These are phyloP conservation scores for Turritopsis dohrnii DNA, from an alignment of 30 jellyfish, hydroid and myxozoan genomes.

Conservation along the genomic window DNA sequence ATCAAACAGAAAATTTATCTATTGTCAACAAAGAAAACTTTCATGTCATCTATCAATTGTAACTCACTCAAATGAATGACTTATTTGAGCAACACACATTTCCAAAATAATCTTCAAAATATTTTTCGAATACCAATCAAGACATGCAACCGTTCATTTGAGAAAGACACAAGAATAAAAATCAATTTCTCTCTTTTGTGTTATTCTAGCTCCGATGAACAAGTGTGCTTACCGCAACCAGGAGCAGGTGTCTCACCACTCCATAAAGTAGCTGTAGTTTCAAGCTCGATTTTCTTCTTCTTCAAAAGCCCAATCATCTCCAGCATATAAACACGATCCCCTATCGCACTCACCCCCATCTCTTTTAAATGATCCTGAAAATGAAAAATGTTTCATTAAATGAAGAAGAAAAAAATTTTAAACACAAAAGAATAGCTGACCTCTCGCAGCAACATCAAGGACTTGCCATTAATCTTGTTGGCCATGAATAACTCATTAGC, in stretches of 20 bases:
- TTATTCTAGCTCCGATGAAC: no score
- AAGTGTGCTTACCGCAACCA: slow-evolving; percentile 65
- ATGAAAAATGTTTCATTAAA: background rate
- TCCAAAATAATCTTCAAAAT: background rate
- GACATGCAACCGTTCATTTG: no score
- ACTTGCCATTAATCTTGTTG: slow-evolving; percentile 86
- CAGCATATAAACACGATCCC: slow-evolving; percentile 83
- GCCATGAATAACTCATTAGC: slow-evolving; percentile 80
- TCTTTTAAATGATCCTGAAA: slow-evolving; percentile 82
- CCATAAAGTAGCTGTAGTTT: slow-evolving; percentile 91
- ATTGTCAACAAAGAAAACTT: no score
- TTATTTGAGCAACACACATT: background rate
- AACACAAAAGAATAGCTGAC: slow-evolving; percentile 24
- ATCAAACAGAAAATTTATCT: background rate
- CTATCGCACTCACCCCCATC: slow-evolving; percentile 91
- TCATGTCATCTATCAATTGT: no score
- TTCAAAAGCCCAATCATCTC: slow-evolving; percentile 78
- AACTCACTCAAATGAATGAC: no score
- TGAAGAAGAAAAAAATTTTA: background rate
- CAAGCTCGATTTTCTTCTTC: slow-evolving; percentile 83
- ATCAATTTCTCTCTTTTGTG: no score
- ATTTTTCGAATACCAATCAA: no score
- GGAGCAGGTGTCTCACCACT: slow-evolving; percentile 98
- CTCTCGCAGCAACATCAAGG: slow-evolving; percentile 75
- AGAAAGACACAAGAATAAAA: no score